phyloP scores from a whole-genome alignment of 2,797 vertebrate species.

The Prunella strophiata region DNA sequence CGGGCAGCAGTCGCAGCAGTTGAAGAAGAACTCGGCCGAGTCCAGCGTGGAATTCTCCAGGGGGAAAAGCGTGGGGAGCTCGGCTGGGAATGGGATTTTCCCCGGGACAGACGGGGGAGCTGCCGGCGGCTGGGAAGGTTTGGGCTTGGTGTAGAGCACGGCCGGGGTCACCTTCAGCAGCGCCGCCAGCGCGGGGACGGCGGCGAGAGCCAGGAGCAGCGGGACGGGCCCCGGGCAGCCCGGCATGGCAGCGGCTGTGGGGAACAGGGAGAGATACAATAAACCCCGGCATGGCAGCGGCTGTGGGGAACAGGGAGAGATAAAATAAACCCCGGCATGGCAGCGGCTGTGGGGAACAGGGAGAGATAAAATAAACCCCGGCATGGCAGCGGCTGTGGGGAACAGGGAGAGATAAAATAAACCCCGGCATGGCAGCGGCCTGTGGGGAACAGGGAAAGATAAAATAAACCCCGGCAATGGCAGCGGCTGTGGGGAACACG shows the following conservation, averaged over 20 bases:
- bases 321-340: too few relatives aligned
- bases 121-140: conserved; percentile 68
- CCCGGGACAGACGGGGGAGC: background rate
- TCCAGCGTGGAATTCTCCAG: conserved; percentile 89
- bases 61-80: conserved; percentile 40
- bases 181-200: background rate
- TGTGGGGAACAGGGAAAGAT: too few relatives aligned
- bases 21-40: conserved; percentile 89
- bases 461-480: too few relatives aligned
- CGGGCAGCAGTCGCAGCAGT: conserved; percentile 94
- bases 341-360: too few relatives aligned
- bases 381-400: too few relatives aligned
- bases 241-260: conserved; percentile 74
- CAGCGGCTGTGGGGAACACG: too few relatives aligned
- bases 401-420: too few relatives aligned
- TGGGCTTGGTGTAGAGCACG: conserved; percentile 86
- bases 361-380: too few relatives aligned
- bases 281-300: too few relatives aligned
- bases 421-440: too few relatives aligned
- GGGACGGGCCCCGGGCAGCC: background rate
- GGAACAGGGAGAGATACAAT: background rate
- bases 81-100: background rate
- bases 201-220: conserved; percentile 58
- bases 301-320: too few relatives aligned
- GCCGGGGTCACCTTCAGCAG: conserved; percentile 83